Base-by-base conservation (phyloP, 2,888 invertebrate genomes). In the Epistrophe grossulariae region DNA sequence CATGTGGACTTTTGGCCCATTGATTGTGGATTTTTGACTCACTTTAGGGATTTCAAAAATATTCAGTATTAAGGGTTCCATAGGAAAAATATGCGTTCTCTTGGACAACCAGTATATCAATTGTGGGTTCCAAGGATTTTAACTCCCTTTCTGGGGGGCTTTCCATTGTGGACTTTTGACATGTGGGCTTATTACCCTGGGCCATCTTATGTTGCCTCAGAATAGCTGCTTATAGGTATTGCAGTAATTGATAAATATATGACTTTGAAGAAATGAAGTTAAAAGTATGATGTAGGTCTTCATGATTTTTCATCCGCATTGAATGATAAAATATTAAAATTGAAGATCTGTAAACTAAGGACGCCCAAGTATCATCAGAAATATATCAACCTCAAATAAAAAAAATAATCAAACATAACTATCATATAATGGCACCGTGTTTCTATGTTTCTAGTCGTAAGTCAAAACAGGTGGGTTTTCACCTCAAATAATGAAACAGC, bases 201-300 rank as follows among this genome's bases (percentile, higher is more conserved):
- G n/a, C n/a, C n/a, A n/a, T n/a, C n/a, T n/a, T n/a, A n/a, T n/a
- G n/a, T n/a, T n/a, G n/a, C n/a, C n/a, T n/a, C 31, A n/a, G 7
- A n/a, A 45, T 45, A 7, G 7, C 43, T 4, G 15, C n/a, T 7
- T 7, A 8, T 2, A 43, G 43, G 7, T 52, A 19, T 13, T 24
- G 6, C 5, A 5, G 50, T 35, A 17, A 35, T 9, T 62, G 59
- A 79, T 79, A 76, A 84, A 28, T 60, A 55, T 59, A 76, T 55
- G 59, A 43, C 35, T 50, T 19, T 17, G 15, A 28, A n/a, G 31
- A 66, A 40, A 43, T 70, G 70, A 45, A 70, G 70, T n/a, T 71
- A 35, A 17, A 15, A 52, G 38, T 15, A 52, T 73, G 78, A 78
- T 83, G 73, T 55, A 73, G 83, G 78, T 60, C 72, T 66, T 13